Evolutionary conservation across 2,888 invertebrate genomes (phyloP), one percentile per base, ranked within the genome.

Genomic region (Atethmia centrago): DNA sequence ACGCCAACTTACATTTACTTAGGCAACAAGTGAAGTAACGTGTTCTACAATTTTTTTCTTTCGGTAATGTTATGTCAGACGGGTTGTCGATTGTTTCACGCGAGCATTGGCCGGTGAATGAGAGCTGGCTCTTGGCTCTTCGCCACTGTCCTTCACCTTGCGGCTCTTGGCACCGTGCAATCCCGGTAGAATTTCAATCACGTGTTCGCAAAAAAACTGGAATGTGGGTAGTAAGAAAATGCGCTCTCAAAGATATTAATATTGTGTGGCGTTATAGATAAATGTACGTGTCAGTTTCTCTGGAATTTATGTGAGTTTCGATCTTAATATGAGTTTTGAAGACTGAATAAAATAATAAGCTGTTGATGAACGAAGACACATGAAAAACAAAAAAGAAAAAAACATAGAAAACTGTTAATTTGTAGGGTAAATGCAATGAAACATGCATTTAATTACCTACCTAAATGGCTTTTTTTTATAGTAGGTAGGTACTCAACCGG

Each of bases 101-200:
- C 71, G 69, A 61, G 53, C n/a, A 8, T 47, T 63, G 62, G 28
- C 62, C 53, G 12, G 56, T 74, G 49, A 84, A 71, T 71, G 83
- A 68, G 53, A 42, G 12, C 74, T 87, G 87, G 88, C 88, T 76
- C 25, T 0, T 87, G 87, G 88, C 88, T 76, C 25, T 0, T 0
- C 62, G 87, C 87, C 87, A 80, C 40, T 36, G 68, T 61, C 87
- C 87, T 88, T 85, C 72, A 86, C 87, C 87, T 87, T 87, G 69
- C 47, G n/a, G 25, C 14, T 68, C 56, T 82, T 83, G 87, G 86
- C 85, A 83, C 19, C 28, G 10, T 36, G 59, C 42, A 69, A 56
- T 55, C 31, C 64, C 61, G 59, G 49, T 51, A 63, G 40, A 74
- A 66, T 74, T 25, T 49, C 31, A 40, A n/a, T 80, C 86, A 83